Conservation (phyloP, 2,113 vertebrate species). For the Thunnus maccoyii region DNA sequence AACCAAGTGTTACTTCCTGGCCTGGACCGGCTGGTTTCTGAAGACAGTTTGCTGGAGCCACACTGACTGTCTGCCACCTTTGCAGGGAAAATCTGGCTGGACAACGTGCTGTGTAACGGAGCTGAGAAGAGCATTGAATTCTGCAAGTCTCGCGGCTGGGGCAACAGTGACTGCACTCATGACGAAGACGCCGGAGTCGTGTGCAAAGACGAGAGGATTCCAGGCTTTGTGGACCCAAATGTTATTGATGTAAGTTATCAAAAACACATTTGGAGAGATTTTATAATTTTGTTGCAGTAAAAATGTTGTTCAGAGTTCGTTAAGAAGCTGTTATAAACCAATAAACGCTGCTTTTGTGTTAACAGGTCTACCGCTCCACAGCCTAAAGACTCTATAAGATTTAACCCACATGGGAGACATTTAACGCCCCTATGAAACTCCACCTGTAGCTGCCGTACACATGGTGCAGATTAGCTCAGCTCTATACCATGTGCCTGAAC, state of each 20-base stretch:
- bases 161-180: conserved; percentile 97
- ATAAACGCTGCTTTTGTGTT: conserved; percentile 7
- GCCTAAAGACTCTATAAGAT: background rate
- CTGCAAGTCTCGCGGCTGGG: conserved; percentile 95
- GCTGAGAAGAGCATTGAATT: conserved; percentile 87
- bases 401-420: conserved; percentile 25
- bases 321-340: conserved; percentile 13
- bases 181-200: conserved; percentile 95
- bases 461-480: conserved; percentile 28
- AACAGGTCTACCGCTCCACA: background rate
- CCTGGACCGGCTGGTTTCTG: background rate
- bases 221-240: conserved; percentile 92
- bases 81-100: conserved; percentile 96
- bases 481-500: conserved; percentile 23
- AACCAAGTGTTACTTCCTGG: conserved; percentile 35
- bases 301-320: background rate
- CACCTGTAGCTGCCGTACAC: conserved; percentile 41
- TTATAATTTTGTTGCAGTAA: background rate
- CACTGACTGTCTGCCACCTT: conserved; percentile 44
- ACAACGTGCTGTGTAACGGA: conserved; percentile 92
- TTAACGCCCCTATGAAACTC: conserved; percentile 6
- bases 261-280: background rate
- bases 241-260: conserved; percentile 90
- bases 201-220: conserved; percentile 94
- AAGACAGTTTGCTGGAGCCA: background rate